Percentiles rank a stretch among this genome's conserved stretches.
phyloP scores from a whole-genome alignment of 2,888 invertebrate genomes.

The Gastrophysa polygoni region DNA sequence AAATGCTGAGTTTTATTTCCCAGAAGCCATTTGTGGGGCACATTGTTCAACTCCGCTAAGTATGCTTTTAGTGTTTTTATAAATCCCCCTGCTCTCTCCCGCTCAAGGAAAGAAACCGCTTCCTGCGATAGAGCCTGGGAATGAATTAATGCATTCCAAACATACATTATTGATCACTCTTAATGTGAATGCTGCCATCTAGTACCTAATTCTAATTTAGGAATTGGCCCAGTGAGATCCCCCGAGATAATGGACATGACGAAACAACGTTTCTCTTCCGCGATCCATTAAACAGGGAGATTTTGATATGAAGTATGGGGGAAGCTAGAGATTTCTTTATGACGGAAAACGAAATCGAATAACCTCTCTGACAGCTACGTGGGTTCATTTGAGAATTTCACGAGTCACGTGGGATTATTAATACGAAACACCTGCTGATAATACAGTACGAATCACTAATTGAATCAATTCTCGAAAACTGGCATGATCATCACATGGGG shows the following conservation, averaged over 20 bases:
- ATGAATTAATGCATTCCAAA: slow-evolving; percentile 59
- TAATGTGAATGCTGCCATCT: slow-evolving; percentile 60
- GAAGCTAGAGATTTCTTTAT: too few species aligned
- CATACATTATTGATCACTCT: slow-evolving; percentile 57
- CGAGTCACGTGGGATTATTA: too few species aligned
- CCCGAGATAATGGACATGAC: slow-evolving; percentile 21
- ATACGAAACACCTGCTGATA: too few species aligned
- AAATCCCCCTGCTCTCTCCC: slow-evolving; percentile 27
- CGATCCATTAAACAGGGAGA: slow-evolving; percentile 5
- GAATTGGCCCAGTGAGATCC: slow-evolving; percentile 29
- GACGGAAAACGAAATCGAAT: too few species aligned
- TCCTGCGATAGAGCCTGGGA: slow-evolving; percentile 54
- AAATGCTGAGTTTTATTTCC: neutral
- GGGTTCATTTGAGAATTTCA: too few species aligned
- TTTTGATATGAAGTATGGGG: neutral
- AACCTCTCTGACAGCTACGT: too few species aligned
- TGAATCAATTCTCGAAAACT: too few species aligned
- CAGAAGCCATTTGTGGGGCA: neutral
- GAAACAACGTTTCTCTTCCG: slow-evolving; percentile 24
- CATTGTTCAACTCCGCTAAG: neutral
- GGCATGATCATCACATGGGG: too few species aligned
- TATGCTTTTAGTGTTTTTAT: neutral
- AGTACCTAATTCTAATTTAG: slow-evolving; percentile 43
- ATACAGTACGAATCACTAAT: too few species aligned
- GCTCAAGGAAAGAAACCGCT: slow-evolving; percentile 55